A percentile compares a stretch with the other conserved stretches of the same genome.
phyloP scores from a whole-genome alignment of 2,113 vertebrate species.

The Garra rufa region DNA sequence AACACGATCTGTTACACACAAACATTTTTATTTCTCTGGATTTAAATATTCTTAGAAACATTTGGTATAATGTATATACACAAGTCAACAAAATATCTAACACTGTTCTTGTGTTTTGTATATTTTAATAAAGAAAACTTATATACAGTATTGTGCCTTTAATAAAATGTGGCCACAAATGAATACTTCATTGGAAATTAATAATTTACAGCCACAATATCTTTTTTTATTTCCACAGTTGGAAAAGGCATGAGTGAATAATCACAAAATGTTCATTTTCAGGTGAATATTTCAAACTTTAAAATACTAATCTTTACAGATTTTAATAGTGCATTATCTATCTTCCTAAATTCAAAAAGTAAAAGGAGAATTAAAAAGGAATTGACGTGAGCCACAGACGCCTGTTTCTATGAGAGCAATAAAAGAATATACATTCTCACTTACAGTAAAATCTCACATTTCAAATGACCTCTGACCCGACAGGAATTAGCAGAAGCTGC shows the following conservation, averaged over 20 bases:
- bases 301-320: no score
- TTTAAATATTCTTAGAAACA: no score
- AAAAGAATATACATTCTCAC: conserved; percentile 50
- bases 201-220: background rate
- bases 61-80: no score
- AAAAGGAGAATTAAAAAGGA: conserved; percentile 27
- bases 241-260: background rate
- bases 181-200: background rate
- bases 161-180: background rate
- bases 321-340: conserved; percentile 6
- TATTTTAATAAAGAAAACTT: no score
- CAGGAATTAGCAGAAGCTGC: conserved; percentile 57
- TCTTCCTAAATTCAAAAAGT: conserved; percentile 42
- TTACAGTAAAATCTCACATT: conserved; percentile 60
- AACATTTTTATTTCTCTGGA: no score
- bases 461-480: conserved; percentile 54
- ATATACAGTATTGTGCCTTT: no score
- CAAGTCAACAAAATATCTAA: no score
- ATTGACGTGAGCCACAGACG: conserved; percentile 30
- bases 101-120: no score
- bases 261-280: background rate
- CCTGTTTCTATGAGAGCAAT: conserved; percentile 43
- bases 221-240: background rate
- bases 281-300: no score
- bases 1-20: no score